Evolutionary conservation across 2,888 invertebrate species (phyloP), one percentile per base, ranked within the genome.

Genomic region (Andrena camellia): DNA sequence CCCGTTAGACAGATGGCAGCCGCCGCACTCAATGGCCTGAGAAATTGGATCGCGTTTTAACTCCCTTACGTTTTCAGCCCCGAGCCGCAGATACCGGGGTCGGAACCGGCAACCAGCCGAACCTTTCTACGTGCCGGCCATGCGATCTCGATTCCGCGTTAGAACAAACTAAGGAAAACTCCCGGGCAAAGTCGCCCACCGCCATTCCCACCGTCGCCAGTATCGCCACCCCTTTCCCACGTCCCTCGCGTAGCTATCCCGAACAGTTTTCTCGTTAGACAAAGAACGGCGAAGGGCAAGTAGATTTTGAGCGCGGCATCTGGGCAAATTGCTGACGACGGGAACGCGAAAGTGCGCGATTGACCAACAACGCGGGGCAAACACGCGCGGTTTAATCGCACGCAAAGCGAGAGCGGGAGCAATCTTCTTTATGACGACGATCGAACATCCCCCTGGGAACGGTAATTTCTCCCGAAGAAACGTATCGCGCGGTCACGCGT

Each of bases 11-110:
- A 94, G 94, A 94, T 94, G 94, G 93, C 91, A 93, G 92, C 93
- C 93, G 93, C 92, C 93, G 93, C 93, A 93, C 91, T 94, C 94
- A 94, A 94, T 94, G 94, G 93, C 92, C 94, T 94, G 94, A 94
- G 93, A 94, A 94, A 94, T 94, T 94, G 93, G 94, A 94, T 94
- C 92, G 93, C 93, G 92, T 94, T 94, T 93, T 93, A 93, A 93
- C 93, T 94, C 93, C 93, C 93, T 93, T 92, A 92, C 92, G 91
- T 92, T 93, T 92, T 90, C 89, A 88, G 90, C 88, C 87, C 84
- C 87, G 90, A 87, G 86, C 85, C 88, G 87, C 87, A 81, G 88
- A 87, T 87, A 80, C 77, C 82, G 76, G 50, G 54, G 54, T 59
- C 33, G 74, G 75, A 48, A 69, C 42, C 71, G 62, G 23, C 76